Conservation (phyloP, 2,797 vertebrate genomes). For the Aulostomus chinensis region DNA sequence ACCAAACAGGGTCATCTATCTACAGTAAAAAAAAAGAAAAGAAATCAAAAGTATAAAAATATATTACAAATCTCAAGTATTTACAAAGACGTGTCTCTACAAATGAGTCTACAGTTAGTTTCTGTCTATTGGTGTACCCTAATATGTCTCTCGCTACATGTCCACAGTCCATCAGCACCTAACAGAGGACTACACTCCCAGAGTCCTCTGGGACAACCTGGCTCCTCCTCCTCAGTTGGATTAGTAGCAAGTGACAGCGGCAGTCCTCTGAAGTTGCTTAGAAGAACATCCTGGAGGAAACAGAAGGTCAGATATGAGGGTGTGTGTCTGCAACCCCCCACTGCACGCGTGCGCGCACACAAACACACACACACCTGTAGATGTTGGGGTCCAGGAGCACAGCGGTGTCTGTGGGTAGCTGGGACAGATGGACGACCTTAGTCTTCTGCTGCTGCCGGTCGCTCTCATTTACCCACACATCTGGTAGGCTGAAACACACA, state of each 20-base stretch:
- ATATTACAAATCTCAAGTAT: constrained; percentile 99
- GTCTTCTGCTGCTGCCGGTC: constrained; percentile 93
- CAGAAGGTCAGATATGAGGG: background rate
- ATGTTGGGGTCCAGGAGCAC: constrained; percentile 94
- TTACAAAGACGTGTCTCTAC: constrained; percentile 91
- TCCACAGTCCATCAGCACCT: constrained; percentile 60
- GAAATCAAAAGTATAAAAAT: constrained; percentile 88
- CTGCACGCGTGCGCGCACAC: background rate
- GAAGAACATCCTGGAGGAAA: constrained; percentile 71
- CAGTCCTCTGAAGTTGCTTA: constrained; percentile 17
- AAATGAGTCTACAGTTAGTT: constrained; percentile 82
- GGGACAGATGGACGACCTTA: constrained; percentile 94
- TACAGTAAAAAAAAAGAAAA: constrained; percentile 71
- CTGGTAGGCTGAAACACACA: constrained; percentile 83
- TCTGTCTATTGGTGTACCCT: constrained; percentile 51
- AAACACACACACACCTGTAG: constrained; percentile 79
- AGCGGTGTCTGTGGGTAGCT: constrained; percentile 93
- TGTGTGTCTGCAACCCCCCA: too few species aligned
- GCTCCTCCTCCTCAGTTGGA: background rate
- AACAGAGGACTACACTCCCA: constrained; percentile 43
- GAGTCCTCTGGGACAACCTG: constrained; percentile 24
- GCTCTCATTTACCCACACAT: constrained; percentile 95
- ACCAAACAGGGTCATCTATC: constrained; percentile 61
- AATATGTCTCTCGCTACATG: constrained; percentile 32
- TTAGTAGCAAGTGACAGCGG: constrained; percentile 43